These are phyloP conservation scores for Tigriopus californicus DNA, from an alignment of 2,888 invertebrate species.

Conservation along the genomic window DNA sequence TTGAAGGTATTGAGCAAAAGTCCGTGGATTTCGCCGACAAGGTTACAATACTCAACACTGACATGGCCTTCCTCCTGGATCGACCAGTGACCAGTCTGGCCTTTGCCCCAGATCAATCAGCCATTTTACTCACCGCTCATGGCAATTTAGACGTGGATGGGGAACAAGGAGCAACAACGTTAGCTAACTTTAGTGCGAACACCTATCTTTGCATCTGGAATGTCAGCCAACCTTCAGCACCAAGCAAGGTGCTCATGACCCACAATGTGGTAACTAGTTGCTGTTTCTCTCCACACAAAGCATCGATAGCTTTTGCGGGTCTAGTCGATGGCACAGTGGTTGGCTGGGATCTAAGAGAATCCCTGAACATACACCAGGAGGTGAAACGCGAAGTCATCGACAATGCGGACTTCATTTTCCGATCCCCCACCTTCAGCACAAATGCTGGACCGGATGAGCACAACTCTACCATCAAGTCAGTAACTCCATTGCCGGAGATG, in stretches of 20 bases:
- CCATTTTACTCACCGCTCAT: constrained; percentile 33
- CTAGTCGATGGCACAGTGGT: neutral
- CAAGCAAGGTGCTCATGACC: neutral
- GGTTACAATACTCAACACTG: constrained; percentile 28
- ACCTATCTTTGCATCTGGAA: neutral
- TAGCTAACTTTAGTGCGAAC: neutral
- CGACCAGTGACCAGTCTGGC: constrained; percentile 29
- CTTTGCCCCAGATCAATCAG: constrained; percentile 29
- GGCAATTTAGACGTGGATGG: constrained; percentile 17
- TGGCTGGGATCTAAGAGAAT: constrained; percentile 12
- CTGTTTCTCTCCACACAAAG: neutral
- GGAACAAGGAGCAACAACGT: constrained; percentile 1
- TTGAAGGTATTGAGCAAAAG: constrained; percentile 23
- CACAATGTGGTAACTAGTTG: neutral
- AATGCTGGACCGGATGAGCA: too few species aligned
- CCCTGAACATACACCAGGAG: neutral
- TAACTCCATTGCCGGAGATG: too few species aligned
- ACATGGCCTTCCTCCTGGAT: constrained; percentile 28
- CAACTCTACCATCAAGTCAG: too few species aligned
- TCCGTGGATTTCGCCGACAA: constrained; percentile 34
- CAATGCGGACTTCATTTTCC: neutral
- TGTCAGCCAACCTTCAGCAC: neutral
- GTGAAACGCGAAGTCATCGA: neutral
- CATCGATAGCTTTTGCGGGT: constrained; percentile 8
- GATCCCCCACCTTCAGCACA: neutral